Base-by-base conservation (phyloP, 2,113 vertebrate species). In the Neodon shergylaensis region DNA sequence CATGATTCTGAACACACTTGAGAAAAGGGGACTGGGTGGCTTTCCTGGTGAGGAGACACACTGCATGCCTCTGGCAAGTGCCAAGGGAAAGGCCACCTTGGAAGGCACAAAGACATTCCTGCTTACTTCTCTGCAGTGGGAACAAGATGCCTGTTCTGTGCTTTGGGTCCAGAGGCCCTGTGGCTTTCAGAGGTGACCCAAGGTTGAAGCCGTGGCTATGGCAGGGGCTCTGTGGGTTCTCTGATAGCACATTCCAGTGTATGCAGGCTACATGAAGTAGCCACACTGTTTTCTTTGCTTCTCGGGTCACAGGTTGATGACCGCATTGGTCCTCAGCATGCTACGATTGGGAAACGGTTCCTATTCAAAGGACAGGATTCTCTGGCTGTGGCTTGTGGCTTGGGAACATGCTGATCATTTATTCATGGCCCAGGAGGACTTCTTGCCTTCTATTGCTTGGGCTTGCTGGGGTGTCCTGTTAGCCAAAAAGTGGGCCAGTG, bases 361-460 rank as follows among this genome's bases (percentile, higher is more conserved):
- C 28, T 88, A 10, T 68, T 8, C 16, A 39, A 72, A 58, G 10
- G 10, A 5, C 52, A 91, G 90, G 70, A 77, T 88, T 92, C 76
- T 81, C 90, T 5, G 12, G 19, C 96, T n/a, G 0, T 1, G 36
- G 33, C 58, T 28, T 16, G 70, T 33, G 10, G 24, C 13, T 24
- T 26, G 12, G 26, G 7, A 66, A 19, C 74, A 19, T 31, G 42
- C 61, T 36, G 13, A 0, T 1, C 5, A 0, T 33, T 36, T 2
- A 1, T 77, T 52, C 66, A 81, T 17, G 26, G 73, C 5, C 24
- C 0, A 0, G 63, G 72, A 76, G 7, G 66, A 49, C 26, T 36
- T 54, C 89, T 36, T 26, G 85, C 12, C 74, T 54, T 21, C 47
- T 42, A 66, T 47, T 33, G 39, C 36, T 31, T 26, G 82, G 79